Evolutionary conservation across 2,888 invertebrate species (phyloP).

Genomic region (Leptinotarsa haldemani): DNA sequence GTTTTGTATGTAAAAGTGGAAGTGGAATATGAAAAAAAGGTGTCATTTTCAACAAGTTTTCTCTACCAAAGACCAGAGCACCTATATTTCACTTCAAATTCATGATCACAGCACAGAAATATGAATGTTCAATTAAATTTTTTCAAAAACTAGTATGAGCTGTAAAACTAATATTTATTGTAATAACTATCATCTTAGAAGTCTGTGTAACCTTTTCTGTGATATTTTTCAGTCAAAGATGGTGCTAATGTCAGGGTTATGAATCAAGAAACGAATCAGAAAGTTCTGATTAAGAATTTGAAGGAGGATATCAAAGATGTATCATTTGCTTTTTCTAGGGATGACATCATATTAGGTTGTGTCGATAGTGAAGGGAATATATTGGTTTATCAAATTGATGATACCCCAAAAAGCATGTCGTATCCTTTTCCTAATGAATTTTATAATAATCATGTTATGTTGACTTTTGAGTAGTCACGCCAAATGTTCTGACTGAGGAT

Average conservation of each 20-base stretch:
- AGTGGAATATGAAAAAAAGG: too few species aligned
- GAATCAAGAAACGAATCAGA: slow-evolving; percentile 79
- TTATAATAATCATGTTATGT: background rate
- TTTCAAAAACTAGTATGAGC: too few species aligned
- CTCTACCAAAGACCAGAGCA: too few species aligned
- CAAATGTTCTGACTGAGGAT: too few species aligned
- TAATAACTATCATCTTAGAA: background rate
- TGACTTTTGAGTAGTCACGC: background rate
- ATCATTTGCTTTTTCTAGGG: slow-evolving; percentile 86
- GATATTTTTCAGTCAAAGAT: slow-evolving; percentile 57
- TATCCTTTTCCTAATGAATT: slow-evolving; percentile 63
- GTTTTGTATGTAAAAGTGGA: too few species aligned
- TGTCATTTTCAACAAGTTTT: too few species aligned
- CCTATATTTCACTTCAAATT: too few species aligned
- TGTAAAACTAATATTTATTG: too few species aligned
- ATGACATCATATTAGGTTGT: slow-evolving; percentile 84
- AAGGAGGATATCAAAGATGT: slow-evolving; percentile 90
- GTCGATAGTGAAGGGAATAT: slow-evolving; percentile 89
- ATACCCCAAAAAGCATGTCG: slow-evolving; percentile 70
- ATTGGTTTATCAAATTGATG: slow-evolving; percentile 82
- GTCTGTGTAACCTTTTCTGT: slow-evolving; percentile 1
- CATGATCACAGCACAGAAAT: too few species aligned
- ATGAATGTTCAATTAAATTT: too few species aligned
- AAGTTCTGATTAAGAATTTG: slow-evolving; percentile 88
- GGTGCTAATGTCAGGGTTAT: slow-evolving; percentile 87